Conservation (phyloP, 2,797 vertebrate species). For the Rhinophrynus dorsalis region DNA sequence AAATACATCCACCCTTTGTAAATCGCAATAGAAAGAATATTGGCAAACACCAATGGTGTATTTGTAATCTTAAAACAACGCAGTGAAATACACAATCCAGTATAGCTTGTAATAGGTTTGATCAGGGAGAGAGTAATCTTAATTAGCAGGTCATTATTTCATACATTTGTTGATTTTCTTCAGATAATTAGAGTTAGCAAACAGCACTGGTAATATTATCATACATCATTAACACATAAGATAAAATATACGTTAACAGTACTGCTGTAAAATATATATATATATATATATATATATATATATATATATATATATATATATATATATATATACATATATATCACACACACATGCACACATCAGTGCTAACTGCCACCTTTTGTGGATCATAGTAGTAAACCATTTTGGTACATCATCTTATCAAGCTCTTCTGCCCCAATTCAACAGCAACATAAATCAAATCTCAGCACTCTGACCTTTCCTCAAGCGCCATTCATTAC, state of each 20-base stretch:
- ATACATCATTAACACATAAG: no score
- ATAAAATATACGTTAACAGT: background rate
- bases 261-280: background rate
- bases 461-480: slow-evolving; percentile 73
- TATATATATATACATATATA: slow-evolving; percentile 60
- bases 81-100: no score
- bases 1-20: no score
- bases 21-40: no score
- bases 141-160: no score
- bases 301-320: slow-evolving; percentile 5
- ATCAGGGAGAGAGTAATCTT: no score
- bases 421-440: slow-evolving; percentile 62
- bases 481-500: slow-evolving; percentile 65
- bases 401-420: slow-evolving; percentile 54
- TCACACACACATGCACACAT: slow-evolving; percentile 49
- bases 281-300: slow-evolving; percentile 2
- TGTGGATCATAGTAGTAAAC: slow-evolving; percentile 66
- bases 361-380: slow-evolving; percentile 7
- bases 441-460: slow-evolving; percentile 82
- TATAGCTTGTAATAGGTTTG: no score
- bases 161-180: no score
- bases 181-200: no score
- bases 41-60: no score
- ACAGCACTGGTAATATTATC: no score
- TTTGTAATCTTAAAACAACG: no score